Percentiles rank a stretch among this genome's conserved stretches.
phyloP scores from a whole-genome alignment of 2,797 vertebrate species.

The Anguilla obscura region DNA sequence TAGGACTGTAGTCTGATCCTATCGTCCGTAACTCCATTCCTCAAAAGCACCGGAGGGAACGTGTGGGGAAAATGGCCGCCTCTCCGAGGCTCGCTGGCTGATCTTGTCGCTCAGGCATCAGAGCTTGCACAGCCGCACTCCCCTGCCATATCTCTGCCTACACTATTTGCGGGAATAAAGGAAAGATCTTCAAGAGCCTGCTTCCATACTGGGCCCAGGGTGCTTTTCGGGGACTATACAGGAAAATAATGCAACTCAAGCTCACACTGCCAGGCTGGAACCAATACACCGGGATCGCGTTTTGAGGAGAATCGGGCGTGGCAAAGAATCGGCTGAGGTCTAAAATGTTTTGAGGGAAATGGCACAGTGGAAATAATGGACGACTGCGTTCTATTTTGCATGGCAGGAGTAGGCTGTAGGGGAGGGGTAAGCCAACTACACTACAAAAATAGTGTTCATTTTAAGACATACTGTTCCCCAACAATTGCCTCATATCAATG shows the following conservation, averaged over 20 bases:
- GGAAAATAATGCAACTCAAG: not conserved
- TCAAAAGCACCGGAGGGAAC: not conserved
- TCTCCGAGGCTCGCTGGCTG: not conserved
- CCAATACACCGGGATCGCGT: not conserved
- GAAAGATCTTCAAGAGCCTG: not conserved
- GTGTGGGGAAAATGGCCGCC: not conserved
- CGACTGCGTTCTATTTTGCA: not conserved
- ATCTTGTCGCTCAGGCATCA: slow-evolving; percentile 5
- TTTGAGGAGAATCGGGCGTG: not conserved
- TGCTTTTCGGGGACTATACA: not conserved
- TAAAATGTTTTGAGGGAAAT: not conserved
- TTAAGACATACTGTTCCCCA: not conserved
- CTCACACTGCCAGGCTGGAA: not conserved
- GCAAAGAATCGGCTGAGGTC: not conserved
- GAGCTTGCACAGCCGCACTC: not conserved
- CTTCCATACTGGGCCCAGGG: slow-evolving; percentile 8
- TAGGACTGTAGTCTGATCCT: not conserved
- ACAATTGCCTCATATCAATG: not conserved
- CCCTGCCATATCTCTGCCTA: not conserved
- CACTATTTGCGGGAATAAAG: slow-evolving; percentile 3
- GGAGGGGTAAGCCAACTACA: not conserved
- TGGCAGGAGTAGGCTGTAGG: not conserved
- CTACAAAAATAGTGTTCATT: not conserved
- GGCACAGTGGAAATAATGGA: not conserved
- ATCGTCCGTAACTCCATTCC: not conserved